Evolutionary conservation across 2,113 vertebrate genomes (phyloP), one percentile per base, ranked within the genome.

Genomic region (Bombycilla garrulus): DNA sequence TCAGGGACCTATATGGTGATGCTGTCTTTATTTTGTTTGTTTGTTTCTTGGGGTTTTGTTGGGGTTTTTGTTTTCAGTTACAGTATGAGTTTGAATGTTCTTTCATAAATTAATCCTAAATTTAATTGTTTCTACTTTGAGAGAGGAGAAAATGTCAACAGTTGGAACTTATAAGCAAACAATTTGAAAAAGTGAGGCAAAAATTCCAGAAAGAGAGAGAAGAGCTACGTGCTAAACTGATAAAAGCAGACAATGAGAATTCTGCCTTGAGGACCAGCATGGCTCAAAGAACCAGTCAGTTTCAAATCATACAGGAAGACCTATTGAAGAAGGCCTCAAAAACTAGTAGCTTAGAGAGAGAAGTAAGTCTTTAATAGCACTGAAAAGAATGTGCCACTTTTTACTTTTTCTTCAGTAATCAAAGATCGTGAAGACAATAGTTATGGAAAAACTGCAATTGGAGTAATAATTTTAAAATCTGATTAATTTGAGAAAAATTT

Each of bases 251-350:
- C 96, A 97, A 98, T 76, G 98, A 99, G 96, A 98, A 98, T 84
- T 98, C 98, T 47, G 96, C 98, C 62, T 98, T 99, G 96, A 98
- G 98, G 97, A 97, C 91, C 97, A 98, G 98, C 93, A 99, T 99
- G 98, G 97, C 97, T 36, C 99, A 99, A 95, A 98, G 98, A 96
- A 97, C 98, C 74, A 98, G 97, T 73, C 99, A 99, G 87, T 99
- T 99, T 97, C 98, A 99, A 91, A 96, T 95, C 89, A 98, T 99
- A 93, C 99, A 99, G 96, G 97, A 98, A 28, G 99, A 99, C 73
- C 97, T 99, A 12, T 69, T 99, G 96, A 98, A 98, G 91, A 99
- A 98, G 97, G 98, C 97, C 96, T 98, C 98, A 89, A 98, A 98
- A 89, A 95, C 98, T 71, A 97, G 93, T 47, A 98, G 95, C 81